phyloP scores from a whole-genome alignment of 2,113 vertebrate genomes.

The Centropus unirufus region DNA sequence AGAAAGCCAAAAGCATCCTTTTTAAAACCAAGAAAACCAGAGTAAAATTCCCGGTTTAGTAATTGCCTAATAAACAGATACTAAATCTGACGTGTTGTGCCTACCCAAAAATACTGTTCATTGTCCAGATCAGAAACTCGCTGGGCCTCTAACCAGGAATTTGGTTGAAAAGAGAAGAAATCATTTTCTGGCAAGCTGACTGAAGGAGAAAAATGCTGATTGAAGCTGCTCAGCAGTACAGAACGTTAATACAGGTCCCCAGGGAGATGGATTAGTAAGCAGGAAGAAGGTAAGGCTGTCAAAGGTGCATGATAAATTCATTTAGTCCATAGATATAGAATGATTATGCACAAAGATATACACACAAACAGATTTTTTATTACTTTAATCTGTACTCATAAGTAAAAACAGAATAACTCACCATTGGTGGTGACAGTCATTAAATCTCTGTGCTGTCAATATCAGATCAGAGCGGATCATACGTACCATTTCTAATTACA shows the following conservation, averaged over 20 bases:
- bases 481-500: not conserved
- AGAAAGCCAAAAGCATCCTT: not conserved
- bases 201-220: conserved; percentile 49
- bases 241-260: conserved; percentile 45
- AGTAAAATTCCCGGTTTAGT: not conserved
- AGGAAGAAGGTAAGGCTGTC: conserved; percentile 68
- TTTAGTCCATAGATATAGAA: conserved; percentile 67
- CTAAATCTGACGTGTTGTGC: not conserved
- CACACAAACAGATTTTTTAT: conserved; percentile 55
- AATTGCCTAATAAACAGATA: not conserved
- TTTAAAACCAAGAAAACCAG: not conserved
- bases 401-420: conserved; percentile 36
- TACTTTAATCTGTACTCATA: conserved; percentile 36
- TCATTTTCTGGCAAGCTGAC: conserved; percentile 34
- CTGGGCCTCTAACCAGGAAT: not conserved
- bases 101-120: conserved; percentile 4
- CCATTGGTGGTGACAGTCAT: not conserved
- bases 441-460: conserved; percentile 14
- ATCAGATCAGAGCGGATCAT: not conserved
- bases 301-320: conserved; percentile 70
- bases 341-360: conserved; percentile 66
- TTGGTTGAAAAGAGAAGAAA: not conserved
- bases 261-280: conserved; percentile 63
- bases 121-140: not conserved
- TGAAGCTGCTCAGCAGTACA: conserved; percentile 56